Evolutionary conservation across 2,797 vertebrate genomes (phyloP).

Genomic region (Coccyzus lansbergi): DNA sequence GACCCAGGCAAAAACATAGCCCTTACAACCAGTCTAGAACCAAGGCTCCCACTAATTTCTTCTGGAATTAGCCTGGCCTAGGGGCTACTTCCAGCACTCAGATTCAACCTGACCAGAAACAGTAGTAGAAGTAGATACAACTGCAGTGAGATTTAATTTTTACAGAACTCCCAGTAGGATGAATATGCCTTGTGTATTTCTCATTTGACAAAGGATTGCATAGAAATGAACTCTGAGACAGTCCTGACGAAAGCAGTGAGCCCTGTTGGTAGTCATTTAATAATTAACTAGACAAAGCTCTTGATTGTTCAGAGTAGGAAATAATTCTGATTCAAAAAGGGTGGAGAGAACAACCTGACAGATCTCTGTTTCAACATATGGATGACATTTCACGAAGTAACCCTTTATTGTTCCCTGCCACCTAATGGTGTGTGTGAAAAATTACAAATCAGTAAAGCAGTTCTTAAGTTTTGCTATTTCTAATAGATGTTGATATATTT

Average conservation of each 20-base stretch:
- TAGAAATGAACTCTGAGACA: constrained; percentile 1
- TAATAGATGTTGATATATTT: not conserved
- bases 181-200: not conserved
- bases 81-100: not conserved
- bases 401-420: constrained; percentile 55
- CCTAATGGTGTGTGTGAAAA: constrained; percentile 20
- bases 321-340: constrained; percentile 23
- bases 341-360: constrained; percentile 12
- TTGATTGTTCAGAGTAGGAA: constrained; percentile 34
- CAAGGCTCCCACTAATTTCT: not conserved
- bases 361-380: constrained; percentile 8
- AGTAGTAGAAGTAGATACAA: not conserved
- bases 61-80: not conserved
- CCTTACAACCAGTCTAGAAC: not conserved
- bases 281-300: constrained; percentile 14
- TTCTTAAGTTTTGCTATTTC: not conserved
- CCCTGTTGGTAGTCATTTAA: constrained; percentile 8
- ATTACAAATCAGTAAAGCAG: not conserved
- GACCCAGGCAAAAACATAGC: not conserved
- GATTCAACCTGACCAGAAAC: not conserved
- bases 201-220: not conserved
- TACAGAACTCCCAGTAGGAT: not conserved
- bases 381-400: not conserved
- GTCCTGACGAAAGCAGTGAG: not conserved
- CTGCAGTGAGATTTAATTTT: not conserved